Conservation (phyloP, 2,797 vertebrate species). For the Myripristis jacobus region DNA sequence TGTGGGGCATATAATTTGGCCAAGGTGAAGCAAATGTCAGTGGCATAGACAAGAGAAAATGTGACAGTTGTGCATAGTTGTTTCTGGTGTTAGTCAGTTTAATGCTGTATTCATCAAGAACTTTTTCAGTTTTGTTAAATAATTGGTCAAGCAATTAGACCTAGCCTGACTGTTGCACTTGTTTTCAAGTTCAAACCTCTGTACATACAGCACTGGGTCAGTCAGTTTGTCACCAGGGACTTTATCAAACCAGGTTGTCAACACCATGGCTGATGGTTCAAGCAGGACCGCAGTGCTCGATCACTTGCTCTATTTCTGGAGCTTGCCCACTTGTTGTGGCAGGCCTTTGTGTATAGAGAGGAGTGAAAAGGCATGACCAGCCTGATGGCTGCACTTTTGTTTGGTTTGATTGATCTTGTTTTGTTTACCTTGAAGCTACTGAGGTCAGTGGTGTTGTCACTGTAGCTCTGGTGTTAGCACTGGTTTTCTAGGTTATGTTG, state of each 20-base stretch:
- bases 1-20: too few relatives aligned
- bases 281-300: conserved; percentile 47
- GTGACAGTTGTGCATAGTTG: too few relatives aligned
- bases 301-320: conserved; percentile 77
- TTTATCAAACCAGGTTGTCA: conserved; percentile 48
- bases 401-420: conserved; percentile 6
- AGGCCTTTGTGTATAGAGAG: conserved; percentile 47
- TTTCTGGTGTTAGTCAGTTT: too few relatives aligned
- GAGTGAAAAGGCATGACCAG: conserved; percentile 33
- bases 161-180: too few relatives aligned
- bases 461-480: conserved; percentile 28
- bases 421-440: conserved; percentile 47
- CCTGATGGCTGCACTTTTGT: neutral
- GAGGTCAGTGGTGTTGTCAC: conserved; percentile 42
- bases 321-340: conserved; percentile 60
- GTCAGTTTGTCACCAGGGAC: conserved; percentile 38
- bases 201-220: conserved; percentile 2
- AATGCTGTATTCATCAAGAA: too few relatives aligned
- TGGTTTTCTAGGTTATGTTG: conserved; percentile 32
- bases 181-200: neutral
- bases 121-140: too few relatives aligned
- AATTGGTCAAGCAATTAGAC: too few relatives aligned
- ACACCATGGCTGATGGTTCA: conserved; percentile 57
- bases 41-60: too few relatives aligned
- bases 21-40: too few relatives aligned